Conservation (phyloP, 2,113 vertebrate genomes). For the Arothron firmamentum region DNA sequence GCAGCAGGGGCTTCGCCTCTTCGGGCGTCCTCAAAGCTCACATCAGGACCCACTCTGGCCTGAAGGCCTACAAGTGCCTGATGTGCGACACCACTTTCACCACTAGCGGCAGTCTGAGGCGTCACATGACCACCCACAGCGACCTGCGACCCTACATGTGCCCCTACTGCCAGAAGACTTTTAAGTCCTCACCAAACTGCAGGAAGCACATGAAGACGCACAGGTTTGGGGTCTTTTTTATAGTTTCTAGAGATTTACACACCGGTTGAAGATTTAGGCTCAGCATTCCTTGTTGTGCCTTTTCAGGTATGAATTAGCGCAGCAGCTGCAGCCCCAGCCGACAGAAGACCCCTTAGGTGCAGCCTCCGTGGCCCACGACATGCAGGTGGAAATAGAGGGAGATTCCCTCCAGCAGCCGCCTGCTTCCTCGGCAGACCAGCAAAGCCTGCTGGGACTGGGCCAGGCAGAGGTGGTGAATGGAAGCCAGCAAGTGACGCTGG, state of each 20-base stretch:
- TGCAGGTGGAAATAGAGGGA: conserved; percentile 85
- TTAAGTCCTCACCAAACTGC: conserved; percentile 97
- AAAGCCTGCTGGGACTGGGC: conserved; percentile 83
- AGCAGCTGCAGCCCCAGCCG: conserved; percentile 89
- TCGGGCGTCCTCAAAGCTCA: conserved; percentile 97
- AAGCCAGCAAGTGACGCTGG: conserved; percentile 78
- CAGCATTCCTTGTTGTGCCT: background rate
- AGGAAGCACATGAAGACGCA: conserved; percentile 99
- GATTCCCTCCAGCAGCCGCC: conserved; percentile 76
- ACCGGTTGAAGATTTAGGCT: no score
- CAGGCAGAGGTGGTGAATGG: conserved; percentile 81
- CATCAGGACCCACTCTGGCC: conserved; percentile 90
- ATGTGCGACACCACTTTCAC: conserved; percentile 95
- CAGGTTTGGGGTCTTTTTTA: conserved; percentile 64
- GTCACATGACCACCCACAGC: conserved; percentile 97
- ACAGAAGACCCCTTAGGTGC: conserved; percentile 78
- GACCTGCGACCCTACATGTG: conserved; percentile 97
- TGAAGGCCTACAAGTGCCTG: conserved; percentile 94
- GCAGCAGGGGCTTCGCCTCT: conserved; percentile 94
- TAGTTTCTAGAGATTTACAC: no score
- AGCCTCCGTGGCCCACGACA: conserved; percentile 76
- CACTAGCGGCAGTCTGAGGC: conserved; percentile 91
- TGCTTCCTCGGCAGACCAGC: conserved; percentile 66
- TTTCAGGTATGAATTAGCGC: conserved; percentile 90
- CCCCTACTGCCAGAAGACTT: conserved; percentile 98